Evolutionary conservation across 2,888 invertebrate species (phyloP).

Genomic region (Luffia ferchaultella): DNA sequence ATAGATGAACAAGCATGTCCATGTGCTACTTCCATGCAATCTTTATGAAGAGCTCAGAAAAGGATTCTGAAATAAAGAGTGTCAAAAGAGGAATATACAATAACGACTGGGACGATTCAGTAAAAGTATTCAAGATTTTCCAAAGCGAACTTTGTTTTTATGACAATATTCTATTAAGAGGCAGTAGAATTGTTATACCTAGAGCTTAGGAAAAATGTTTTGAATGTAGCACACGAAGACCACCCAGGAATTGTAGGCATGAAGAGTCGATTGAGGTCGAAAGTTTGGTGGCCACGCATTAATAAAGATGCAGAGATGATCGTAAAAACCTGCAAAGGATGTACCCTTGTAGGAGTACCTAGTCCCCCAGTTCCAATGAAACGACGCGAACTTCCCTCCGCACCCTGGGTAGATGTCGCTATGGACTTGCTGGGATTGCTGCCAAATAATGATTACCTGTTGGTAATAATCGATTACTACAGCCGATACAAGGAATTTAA

Average conservation of each 20-base stretch:
- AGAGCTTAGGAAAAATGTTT: no score
- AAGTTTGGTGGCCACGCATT: constrained; percentile 18
- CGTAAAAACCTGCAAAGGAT: constrained; percentile 15
- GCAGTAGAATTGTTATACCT: constrained; percentile 16
- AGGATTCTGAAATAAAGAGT: neutral
- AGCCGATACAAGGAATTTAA: no score
- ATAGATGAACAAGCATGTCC: constrained; percentile 4
- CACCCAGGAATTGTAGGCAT: constrained; percentile 11
- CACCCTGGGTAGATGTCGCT: constrained; percentile 19
- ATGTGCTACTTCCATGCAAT: constrained; percentile 1
- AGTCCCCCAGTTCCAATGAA: constrained; percentile 14
- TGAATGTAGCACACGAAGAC: no score
- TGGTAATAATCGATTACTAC: no score
- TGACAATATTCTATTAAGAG: constrained; percentile 16
- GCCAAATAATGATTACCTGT: constrained; percentile 17
- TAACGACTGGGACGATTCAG: constrained; percentile 6
- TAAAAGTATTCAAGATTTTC: constrained; percentile 15
- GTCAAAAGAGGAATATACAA: constrained; percentile 4
- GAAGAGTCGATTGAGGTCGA: no score
- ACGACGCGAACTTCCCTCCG: constrained; percentile 15
- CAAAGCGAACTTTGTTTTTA: constrained; percentile 22
- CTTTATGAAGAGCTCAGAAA: no score
- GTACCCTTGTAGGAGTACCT: constrained; percentile 12
- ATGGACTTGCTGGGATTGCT: constrained; percentile 22
- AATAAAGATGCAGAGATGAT: constrained; percentile 14